Base-by-base conservation (phyloP, 2,888 invertebrate species). In the Drosophila paracracens region DNA sequence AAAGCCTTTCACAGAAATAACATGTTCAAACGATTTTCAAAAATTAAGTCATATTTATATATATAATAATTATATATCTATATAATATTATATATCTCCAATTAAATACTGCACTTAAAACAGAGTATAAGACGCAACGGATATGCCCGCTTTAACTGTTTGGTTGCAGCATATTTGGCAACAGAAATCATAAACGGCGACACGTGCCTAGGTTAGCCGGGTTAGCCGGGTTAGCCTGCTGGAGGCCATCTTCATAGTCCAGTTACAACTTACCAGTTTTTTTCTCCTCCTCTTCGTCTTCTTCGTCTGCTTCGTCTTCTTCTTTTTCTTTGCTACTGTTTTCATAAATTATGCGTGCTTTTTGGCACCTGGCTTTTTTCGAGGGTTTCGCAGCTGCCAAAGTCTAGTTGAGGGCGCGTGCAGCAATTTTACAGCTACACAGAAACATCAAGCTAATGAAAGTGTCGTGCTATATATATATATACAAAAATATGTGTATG, bases 301-400 rank as follows among this genome's bases (percentile, higher is more conserved):
- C 31, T 50, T 21, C 46, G 48, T 50, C 52, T 57, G 29, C 43
- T 6, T 11, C 11, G 1, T 18, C 13, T 56, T 33, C 13, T 56
- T 36, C 11, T 48, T 38, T 21, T 36, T 70, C 25, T 62, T 64
- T 48, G 64, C 63, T 52, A 31, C 27, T 25, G 48, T 46, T 53
- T 60, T 74, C 81, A 89, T 89, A 86, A 86, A 87, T 86, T 71
- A 83, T 87, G 79, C 80, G 77, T 29, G 52, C 35, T 65, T 70
- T 88, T 81, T 88, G 86, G 76, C 89, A 88, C 87, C 88, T 87
- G 90, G 62, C 54, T 46, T 6, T 36, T 36, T 54, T 16, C 6
- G 21, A 25, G 18, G 36, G 11, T 7, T 54, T 38, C 13, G 54
- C 54, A 38, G 38, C 38, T 27, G 36, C 27, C 29, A 46, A 16